phyloP scores from a whole-genome alignment of 1,140 invertebrate genomes.

The Drosophila subobscura region DNA sequence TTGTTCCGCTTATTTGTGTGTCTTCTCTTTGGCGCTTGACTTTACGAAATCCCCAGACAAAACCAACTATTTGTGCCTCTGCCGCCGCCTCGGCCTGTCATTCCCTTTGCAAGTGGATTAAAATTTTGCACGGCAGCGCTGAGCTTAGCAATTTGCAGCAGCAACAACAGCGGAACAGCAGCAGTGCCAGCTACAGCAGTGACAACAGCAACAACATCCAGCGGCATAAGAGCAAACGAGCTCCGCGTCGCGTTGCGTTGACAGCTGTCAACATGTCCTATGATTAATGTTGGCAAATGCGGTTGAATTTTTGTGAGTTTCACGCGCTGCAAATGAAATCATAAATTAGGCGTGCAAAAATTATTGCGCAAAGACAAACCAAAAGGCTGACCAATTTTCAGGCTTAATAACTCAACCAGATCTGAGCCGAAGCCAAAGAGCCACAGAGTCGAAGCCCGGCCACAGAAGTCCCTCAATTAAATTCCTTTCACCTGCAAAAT shows the following conservation, averaged over 20 bases:
- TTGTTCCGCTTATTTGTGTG: neutral
- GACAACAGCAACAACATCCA: conserved; percentile 33
- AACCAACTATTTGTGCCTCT: conserved; percentile 26
- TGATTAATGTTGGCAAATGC: conserved; percentile 76
- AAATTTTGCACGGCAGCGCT: conserved; percentile 30
- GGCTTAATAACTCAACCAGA: conserved; percentile 28
- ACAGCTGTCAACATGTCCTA: conserved; percentile 79
- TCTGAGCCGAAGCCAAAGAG: too few species aligned
- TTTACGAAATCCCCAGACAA: conserved; percentile 34
- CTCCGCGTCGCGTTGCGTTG: conserved; percentile 36
- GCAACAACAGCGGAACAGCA: conserved; percentile 7
- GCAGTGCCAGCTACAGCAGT: conserved; percentile 3
- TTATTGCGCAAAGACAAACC: conserved; percentile 15
- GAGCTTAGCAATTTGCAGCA: conserved; percentile 26
- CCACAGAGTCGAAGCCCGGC: too few species aligned
- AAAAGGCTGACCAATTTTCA: conserved; percentile 41
- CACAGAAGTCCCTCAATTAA: conserved; percentile 54
- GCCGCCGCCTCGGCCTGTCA: neutral
- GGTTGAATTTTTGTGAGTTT: conserved; percentile 65
- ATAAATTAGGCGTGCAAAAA: conserved; percentile 62
- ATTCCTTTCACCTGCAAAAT: conserved; percentile 50
- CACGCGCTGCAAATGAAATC: conserved; percentile 58
- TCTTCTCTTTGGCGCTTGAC: conserved; percentile 7
- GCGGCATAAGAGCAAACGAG: conserved; percentile 3
- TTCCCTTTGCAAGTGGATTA: conserved; percentile 27